Conservation (phyloP, 1,140 invertebrate genomes). For the Hermatobates lingyangjiaoensis region DNA sequence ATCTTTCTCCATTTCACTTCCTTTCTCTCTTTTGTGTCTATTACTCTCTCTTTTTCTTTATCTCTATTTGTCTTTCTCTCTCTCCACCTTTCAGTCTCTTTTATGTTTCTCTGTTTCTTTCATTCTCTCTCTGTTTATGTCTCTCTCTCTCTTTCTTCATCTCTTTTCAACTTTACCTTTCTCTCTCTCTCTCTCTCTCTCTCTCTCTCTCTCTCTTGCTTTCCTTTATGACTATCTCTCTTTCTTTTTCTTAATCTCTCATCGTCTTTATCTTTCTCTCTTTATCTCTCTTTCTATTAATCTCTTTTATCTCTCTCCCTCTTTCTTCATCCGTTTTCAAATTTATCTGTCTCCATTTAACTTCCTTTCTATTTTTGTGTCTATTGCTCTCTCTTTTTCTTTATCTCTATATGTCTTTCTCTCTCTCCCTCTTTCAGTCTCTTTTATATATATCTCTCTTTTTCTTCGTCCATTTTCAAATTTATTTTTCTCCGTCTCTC, state of each 20-base stretch:
- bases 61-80: background rate
- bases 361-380: conserved; percentile 17
- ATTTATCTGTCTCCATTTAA: conserved; percentile 14
- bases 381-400: conserved; percentile 9
- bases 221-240: conserved; percentile 12
- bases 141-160: background rate
- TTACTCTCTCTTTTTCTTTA: background rate
- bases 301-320: conserved; percentile 16
- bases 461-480: conserved; percentile 6
- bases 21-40: background rate
- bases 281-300: conserved; percentile 16
- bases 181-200: background rate
- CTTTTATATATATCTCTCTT: conserved; percentile 7
- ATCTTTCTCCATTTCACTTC: background rate
- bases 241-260: conserved; percentile 16
- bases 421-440: background rate
- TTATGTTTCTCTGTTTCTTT: background rate
- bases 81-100: background rate
- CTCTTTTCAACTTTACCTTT: background rate
- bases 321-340: conserved; percentile 15
- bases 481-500: conserved; percentile 11
- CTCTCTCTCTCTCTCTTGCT: conserved; percentile 7
- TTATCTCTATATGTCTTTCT: background rate
- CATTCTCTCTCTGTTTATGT: background rate
- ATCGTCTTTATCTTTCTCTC: conserved; percentile 14